Conservation (phyloP, 2,797 vertebrate genomes). For the Ispidina picta region DNA sequence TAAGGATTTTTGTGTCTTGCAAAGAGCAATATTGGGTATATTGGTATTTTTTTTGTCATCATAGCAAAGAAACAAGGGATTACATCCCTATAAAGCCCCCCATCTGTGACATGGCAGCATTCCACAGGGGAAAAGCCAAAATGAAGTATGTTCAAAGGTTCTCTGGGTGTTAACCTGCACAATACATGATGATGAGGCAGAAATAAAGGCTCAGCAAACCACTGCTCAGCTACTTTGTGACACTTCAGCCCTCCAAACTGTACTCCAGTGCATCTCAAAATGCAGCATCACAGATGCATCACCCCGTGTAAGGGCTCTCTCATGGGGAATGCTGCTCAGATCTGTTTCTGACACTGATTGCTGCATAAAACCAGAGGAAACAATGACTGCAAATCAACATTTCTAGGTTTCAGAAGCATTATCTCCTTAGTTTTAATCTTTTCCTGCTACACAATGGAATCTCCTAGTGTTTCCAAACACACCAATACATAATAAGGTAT, state of each 20-base stretch:
- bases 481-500: neutral
- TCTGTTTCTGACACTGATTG: neutral
- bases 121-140: neutral
- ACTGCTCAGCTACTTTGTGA: neutral
- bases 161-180: neutral
- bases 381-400: neutral
- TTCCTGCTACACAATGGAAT: neutral
- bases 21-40: neutral
- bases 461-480: neutral
- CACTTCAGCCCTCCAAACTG: neutral
- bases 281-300: neutral
- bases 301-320: neutral
- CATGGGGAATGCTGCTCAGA: neutral
- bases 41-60: neutral
- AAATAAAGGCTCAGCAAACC: neutral
- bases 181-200: neutral
- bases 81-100: neutral
- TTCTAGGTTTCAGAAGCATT: neutral
- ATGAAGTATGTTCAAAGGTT: neutral
- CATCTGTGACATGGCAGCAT: neutral
- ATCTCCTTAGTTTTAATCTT: neutral
- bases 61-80: neutral
- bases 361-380: neutral
- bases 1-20: neutral
- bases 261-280: neutral